Evolutionary conservation across 1,140 invertebrate species (phyloP).

Genomic region (Hylaeus anthracinus): DNA sequence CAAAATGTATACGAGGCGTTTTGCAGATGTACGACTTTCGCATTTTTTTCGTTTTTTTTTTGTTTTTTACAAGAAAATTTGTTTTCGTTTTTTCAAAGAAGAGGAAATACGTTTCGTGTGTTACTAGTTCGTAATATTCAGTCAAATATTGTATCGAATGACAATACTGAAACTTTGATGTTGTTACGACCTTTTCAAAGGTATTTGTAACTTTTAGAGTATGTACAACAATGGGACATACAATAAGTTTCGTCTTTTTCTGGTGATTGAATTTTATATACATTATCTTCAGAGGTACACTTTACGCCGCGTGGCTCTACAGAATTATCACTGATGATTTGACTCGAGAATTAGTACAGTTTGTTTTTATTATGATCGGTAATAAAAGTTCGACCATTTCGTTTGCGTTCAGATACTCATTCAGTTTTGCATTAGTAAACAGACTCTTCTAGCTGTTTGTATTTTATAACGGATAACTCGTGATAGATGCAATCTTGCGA

Average conservation of each 20-base stretch:
- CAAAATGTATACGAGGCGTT: constrained; percentile 38
- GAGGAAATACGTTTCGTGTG: constrained; percentile 11
- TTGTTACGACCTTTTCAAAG: constrained; percentile 44
- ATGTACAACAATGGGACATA: constrained; percentile 55
- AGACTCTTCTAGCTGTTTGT: constrained; percentile 50
- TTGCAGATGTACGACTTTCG: constrained; percentile 27
- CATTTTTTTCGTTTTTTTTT: constrained; percentile 9
- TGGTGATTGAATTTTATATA: constrained; percentile 59
- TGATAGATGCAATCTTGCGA: constrained; percentile 59
- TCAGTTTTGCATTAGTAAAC: constrained; percentile 39
- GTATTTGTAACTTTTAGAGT: constrained; percentile 39
- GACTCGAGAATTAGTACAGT: constrained; percentile 38
- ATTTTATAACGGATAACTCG: constrained; percentile 44
- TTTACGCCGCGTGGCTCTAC: constrained; percentile 53
- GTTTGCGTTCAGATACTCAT: constrained; percentile 26
- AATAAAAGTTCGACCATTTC: constrained; percentile 27
- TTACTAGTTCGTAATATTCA: constrained; percentile 15
- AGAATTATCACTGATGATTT: constrained; percentile 48
- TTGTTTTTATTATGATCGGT: constrained; percentile 20
- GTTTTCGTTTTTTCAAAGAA: neutral
- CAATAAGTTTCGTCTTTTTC: constrained; percentile 35
- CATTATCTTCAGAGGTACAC: constrained; percentile 64
- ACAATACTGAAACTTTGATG: constrained; percentile 58
- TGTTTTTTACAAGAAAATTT: constrained; percentile 41
- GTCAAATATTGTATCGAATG: constrained; percentile 28